These are phyloP conservation scores for Brachyalestes nurse DNA, from an alignment of 2,797 vertebrate species.

Conservation along the genomic window DNA sequence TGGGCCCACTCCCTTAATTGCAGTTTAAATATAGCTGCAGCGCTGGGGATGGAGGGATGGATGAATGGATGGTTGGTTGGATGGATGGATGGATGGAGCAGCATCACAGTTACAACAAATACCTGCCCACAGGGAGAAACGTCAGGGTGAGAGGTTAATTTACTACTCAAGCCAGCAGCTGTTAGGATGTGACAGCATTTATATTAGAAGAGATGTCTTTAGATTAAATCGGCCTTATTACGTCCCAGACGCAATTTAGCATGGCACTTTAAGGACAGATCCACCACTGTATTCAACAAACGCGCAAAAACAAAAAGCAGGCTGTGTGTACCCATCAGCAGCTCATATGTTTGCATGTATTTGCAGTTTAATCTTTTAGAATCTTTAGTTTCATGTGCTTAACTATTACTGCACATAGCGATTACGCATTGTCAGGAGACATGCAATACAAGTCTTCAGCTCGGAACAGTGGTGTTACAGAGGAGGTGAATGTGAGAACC, in stretches of 20 bases:
- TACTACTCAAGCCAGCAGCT: conserved; percentile 10
- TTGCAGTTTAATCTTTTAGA: too few species aligned
- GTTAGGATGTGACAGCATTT: conserved; percentile 17
- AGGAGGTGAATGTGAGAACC: too few species aligned
- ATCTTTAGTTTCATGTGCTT: too few species aligned
- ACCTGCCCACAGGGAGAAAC: background rate
- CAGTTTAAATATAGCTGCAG: conserved; percentile 27
- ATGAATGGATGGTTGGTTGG: background rate
- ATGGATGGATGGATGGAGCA: background rate
- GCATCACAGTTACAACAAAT: conserved; percentile 28
- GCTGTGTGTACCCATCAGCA: too few species aligned
- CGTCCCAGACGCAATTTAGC: background rate
- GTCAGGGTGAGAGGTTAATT: conserved; percentile 14
- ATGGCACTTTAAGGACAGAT: background rate
- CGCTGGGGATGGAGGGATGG: background rate
- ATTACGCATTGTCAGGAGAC: too few species aligned
- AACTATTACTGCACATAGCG: too few species aligned
- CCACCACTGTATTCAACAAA: background rate
- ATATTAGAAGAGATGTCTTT: background rate
- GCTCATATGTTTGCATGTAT: too few species aligned
- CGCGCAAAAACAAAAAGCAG: background rate
- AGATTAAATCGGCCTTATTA: background rate
- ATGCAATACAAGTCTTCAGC: too few species aligned
- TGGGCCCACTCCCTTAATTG: conserved; percentile 23
- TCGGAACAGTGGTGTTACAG: too few species aligned